Conservation (phyloP, 2,113 vertebrate species). For the Craseonycteris thonglongyai region DNA sequence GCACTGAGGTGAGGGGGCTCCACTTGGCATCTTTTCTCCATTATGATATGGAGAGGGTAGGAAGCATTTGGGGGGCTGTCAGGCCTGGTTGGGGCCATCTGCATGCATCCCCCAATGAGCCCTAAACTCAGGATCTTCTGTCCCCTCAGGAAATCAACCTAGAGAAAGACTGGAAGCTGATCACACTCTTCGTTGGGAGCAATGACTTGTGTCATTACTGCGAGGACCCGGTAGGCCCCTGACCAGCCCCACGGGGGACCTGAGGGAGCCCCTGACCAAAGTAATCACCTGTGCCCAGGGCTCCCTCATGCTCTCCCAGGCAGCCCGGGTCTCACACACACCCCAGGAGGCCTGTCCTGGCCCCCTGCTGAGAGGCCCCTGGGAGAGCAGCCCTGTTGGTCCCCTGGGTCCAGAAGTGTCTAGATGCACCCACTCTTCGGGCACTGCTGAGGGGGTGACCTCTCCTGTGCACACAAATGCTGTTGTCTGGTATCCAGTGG, state of each 20-base stretch:
- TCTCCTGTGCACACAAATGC: background rate
- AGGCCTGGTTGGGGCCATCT: no score
- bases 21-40: background rate
- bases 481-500: background rate
- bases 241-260: rapidly evolving
- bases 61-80: background rate
- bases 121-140: conserved; percentile 14
- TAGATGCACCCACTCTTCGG: background rate
- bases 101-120: background rate
- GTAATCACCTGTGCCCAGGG: background rate
- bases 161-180: conserved; percentile 92
- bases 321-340: background rate
- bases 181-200: conserved; percentile 91
- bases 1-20: background rate
- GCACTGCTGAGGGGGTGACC: background rate
- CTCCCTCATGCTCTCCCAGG: background rate
- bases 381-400: background rate
- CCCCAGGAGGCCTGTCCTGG: background rate
- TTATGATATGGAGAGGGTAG: background rate
- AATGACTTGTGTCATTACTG: conserved; percentile 94
- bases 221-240: conserved; percentile 82
- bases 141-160: conserved; percentile 85
- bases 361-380: background rate
- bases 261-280: background rate
- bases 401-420: background rate